These are phyloP conservation scores for Dicerorhinus sumatrensis DNA, from an alignment of 2,113 vertebrate species.

Conservation along the genomic window DNA sequence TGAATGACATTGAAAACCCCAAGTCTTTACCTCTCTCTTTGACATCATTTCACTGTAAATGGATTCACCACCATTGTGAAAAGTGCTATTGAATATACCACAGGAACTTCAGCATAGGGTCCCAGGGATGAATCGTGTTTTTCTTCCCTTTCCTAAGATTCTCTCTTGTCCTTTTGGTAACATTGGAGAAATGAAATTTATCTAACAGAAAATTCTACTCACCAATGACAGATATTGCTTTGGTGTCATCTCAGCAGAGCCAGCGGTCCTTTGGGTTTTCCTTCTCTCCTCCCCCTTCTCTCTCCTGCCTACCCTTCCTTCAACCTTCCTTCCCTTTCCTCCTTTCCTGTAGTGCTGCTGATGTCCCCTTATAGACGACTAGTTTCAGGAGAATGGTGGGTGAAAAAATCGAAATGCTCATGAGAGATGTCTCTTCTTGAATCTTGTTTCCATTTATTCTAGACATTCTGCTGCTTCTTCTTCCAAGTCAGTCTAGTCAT, in stretches of 20 bases:
- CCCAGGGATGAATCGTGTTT: not conserved
- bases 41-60: constrained; percentile 6
- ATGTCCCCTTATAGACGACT: not conserved
- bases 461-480: constrained; percentile 43
- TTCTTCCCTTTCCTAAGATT: not conserved
- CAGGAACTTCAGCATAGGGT: not conserved
- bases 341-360: not conserved
- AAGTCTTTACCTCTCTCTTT: not conserved
- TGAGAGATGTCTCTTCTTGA: not conserved
- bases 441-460: constrained; percentile 39
- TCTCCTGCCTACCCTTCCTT: not conserved
- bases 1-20: not conserved
- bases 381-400: not conserved
- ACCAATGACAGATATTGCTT: not conserved
- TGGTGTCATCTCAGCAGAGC: not conserved
- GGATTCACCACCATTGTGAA: not conserved
- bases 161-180: not conserved
- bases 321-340: not conserved
- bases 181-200: not conserved
- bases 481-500: not conserved
- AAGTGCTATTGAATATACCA: not conserved
- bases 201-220: not conserved
- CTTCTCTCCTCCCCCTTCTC: not conserved
- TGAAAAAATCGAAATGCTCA: not conserved
- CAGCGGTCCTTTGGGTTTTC: not conserved